Evolutionary conservation across 2,888 invertebrate genomes (phyloP), one percentile per base, ranked within the genome.

Genomic region (Nomada flava): DNA sequence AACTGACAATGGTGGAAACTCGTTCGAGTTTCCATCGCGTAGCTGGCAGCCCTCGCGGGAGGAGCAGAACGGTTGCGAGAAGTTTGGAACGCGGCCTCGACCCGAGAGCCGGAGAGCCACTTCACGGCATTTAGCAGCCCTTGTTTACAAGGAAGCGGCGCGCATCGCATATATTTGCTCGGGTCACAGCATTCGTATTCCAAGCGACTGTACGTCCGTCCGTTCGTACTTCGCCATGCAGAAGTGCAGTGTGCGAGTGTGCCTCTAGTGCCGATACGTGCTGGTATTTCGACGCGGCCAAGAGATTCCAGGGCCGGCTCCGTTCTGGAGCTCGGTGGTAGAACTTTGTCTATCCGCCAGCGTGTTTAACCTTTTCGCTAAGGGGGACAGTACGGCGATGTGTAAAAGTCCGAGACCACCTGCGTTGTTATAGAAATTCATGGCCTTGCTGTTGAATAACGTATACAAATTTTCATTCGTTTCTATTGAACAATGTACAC

Each of bases 91-190:
- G 87, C 86, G 90, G 87, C 87, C 90, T 88, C 87, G 87, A 89
- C 88, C 83, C 81, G 85, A 81, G 83, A 78, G 80, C 71, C 80
- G 23, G 68, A 77, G 74, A 79, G 71, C 68, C 74, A 78, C 83
- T 82, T 76, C 73, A 81, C 79, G 86, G 85, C 88, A 87, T 88
- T 89, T 83, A 87, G 87, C 89, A 90, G 84, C 90, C 90, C 89
- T 90, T 90, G 91, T 92, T 92, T 92, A 92, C 91, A 91, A 92
- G 91, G 91, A 92, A 91, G 89, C 88, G 85, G 86, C 89, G 88
- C 90, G 90, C 87, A 82, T 83, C 85, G 92, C 91, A 92, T 92
- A 90, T 86, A 90, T 91, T 90, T 88, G 77, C 88, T 85, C 79
- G 76, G 90, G 88, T 90, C 89, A 89, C 82, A 86, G 85, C 89